Conservation (phyloP, 2,797 vertebrate species). For the Tenualosa ilisha region DNA sequence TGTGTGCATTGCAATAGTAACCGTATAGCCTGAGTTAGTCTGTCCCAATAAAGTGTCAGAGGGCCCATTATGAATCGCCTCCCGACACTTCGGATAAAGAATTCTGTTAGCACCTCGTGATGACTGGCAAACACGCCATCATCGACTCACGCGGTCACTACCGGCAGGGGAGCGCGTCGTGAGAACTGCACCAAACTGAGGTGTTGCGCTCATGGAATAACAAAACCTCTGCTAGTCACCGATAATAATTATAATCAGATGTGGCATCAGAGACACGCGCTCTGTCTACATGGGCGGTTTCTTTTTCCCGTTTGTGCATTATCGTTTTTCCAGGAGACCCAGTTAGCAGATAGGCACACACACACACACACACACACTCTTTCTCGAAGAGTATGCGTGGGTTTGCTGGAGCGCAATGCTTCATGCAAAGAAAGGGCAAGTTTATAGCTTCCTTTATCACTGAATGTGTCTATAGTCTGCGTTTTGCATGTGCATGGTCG, state of each 20-base stretch:
- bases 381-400: neutral
- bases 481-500: slow-evolving; percentile 58
- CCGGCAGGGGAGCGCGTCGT: slow-evolving; percentile 28
- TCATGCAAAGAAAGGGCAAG: slow-evolving; percentile 3
- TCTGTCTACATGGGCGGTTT: too few relatives aligned
- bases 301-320: neutral
- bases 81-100: slow-evolving; percentile 60
- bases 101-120: slow-evolving; percentile 74
- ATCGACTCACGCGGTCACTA: slow-evolving; percentile 60
- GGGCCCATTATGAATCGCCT: slow-evolving; percentile 65
- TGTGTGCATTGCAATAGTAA: too few relatives aligned
- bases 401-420: slow-evolving; percentile 1
- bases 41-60: neutral
- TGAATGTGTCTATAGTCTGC: slow-evolving; percentile 39
- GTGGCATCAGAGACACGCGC: neutral
- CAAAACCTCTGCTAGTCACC: slow-evolving; percentile 37
- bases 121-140: slow-evolving; percentile 74
- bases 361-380: neutral
- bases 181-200: slow-evolving; percentile 58
- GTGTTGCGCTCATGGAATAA: slow-evolving; percentile 55
- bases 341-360: slow-evolving; percentile 2
- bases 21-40: neutral
- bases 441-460: slow-evolving; percentile 51
- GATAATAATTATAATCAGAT: neutral
- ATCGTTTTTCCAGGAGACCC: neutral